phyloP scores from a whole-genome alignment of 1,140 invertebrate genomes.

The Fragariocoptes setiger region DNA sequence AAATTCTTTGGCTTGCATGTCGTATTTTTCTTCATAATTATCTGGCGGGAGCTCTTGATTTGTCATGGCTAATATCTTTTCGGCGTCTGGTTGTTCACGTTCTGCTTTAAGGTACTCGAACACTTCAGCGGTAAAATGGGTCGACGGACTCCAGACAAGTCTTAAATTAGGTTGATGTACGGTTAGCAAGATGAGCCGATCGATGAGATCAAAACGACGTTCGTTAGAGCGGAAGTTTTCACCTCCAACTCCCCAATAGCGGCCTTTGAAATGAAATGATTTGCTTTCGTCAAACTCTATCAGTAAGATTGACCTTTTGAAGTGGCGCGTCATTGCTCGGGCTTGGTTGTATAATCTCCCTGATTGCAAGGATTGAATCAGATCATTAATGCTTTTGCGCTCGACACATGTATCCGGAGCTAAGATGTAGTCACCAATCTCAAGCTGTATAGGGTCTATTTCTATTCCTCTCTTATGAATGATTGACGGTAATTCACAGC shows the following conservation, averaged over 20 bases:
- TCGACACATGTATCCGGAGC: slow-evolving; percentile 86
- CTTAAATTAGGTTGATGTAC: slow-evolving; percentile 69
- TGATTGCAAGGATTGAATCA: slow-evolving; percentile 75
- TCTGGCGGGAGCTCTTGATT: slow-evolving; percentile 15
- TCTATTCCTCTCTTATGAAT: slow-evolving; percentile 72
- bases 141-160: slow-evolving; percentile 75
- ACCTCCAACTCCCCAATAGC: neutral
- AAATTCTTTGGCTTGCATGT: slow-evolving; percentile 38
- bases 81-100: slow-evolving; percentile 11
- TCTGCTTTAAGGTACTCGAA: slow-evolving; percentile 36
- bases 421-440: slow-evolving; percentile 84
- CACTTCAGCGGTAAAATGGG: slow-evolving; percentile 69
- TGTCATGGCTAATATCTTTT: slow-evolving; percentile 11
- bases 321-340: slow-evolving; percentile 53
- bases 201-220: slow-evolving; percentile 6
- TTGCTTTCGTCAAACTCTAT: slow-evolving; percentile 89
- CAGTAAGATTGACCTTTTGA: slow-evolving; percentile 56
- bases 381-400: slow-evolving; percentile 80
- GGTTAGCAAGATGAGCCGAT: slow-evolving; percentile 37
- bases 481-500: slow-evolving; percentile 71
- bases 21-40: slow-evolving; percentile 30
- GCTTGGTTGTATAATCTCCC: slow-evolving; percentile 84
- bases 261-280: slow-evolving; percentile 26
- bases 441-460: slow-evolving; percentile 60
- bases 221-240: neutral